A percentile compares a stretch with the other conserved stretches of the same genome.
Conservation (phyloP, 2,797 vertebrate genomes). For the Girardinus metallicus region DNA sequence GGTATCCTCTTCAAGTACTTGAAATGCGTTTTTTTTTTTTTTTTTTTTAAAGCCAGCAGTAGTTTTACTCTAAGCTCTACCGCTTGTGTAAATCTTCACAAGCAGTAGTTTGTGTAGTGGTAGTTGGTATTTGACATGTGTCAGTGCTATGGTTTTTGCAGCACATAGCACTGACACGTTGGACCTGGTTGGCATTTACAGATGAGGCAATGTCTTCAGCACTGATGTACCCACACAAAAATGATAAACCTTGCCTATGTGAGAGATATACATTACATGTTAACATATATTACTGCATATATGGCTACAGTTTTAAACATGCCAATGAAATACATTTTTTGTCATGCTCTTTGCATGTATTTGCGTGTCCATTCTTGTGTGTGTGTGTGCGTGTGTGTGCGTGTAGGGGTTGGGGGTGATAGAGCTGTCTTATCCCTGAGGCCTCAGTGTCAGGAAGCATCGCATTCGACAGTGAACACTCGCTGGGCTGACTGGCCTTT, state of each 20-base stretch:
- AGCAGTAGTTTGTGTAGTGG: no score
- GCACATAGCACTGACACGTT: slow-evolving; percentile 67
- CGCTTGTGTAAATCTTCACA: slow-evolving; percentile 64
- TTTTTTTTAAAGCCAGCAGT: slow-evolving; percentile 15
- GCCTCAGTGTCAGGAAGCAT: slow-evolving; percentile 68
- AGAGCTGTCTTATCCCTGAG: slow-evolving; percentile 60
- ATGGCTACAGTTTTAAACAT: not conserved
- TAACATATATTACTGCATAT: slow-evolving; percentile 14
- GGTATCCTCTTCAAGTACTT: slow-evolving; percentile 14
- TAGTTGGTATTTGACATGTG: no score
- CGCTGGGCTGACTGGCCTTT: slow-evolving; percentile 56
- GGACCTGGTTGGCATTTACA: slow-evolving; percentile 75
- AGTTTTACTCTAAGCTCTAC: slow-evolving; percentile 39
- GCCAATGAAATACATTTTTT: not conserved
- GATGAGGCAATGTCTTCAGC: slow-evolving; percentile 54
- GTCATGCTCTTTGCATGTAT: slow-evolving; percentile 13
- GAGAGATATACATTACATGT: slow-evolving; percentile 5
- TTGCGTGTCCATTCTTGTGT: slow-evolving; percentile 11
- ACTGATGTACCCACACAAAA: slow-evolving; percentile 16
- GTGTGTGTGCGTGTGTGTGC: slow-evolving; percentile 3
- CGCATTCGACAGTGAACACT: slow-evolving; percentile 65
- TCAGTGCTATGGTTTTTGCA: no score
- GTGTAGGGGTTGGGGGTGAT: not conserved
- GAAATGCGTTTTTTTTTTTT: slow-evolving; percentile 8
- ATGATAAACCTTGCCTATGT: slow-evolving; percentile 9